Evolutionary conservation across 2,888 invertebrate genomes (phyloP).

Genomic region (Sthenelais limicola): DNA sequence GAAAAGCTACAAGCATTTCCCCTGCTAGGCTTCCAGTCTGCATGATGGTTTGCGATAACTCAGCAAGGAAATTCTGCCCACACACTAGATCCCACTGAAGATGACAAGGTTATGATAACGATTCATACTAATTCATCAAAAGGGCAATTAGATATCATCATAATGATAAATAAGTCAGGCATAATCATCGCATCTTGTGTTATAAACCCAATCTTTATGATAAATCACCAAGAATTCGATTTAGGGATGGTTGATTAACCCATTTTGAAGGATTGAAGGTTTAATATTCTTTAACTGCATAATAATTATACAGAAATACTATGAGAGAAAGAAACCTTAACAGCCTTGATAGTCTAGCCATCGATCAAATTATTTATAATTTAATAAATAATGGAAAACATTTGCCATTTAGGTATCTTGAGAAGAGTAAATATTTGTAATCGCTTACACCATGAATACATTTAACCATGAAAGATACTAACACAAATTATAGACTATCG

Average conservation of each 20-base stretch:
- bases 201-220: too few relatives aligned
- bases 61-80: slow-evolving; percentile 45
- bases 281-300: too few relatives aligned
- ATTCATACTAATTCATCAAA: not conserved
- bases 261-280: too few relatives aligned
- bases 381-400: not conserved
- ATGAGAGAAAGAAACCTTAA: too few relatives aligned
- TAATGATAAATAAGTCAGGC: not conserved
- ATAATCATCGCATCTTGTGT: too few relatives aligned
- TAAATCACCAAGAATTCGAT: too few relatives aligned
- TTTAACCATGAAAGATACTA: not conserved
- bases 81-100: slow-evolving; percentile 50
- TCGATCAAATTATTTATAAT: not conserved
- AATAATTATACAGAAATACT: too few relatives aligned
- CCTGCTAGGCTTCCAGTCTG: slow-evolving; percentile 36
- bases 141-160: not conserved
- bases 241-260: too few relatives aligned
- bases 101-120: not conserved
- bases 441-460: not conserved
- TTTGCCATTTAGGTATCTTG: not conserved
- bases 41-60: slow-evolving; percentile 47
- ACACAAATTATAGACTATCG: slow-evolving; percentile 7
- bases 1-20: not conserved
- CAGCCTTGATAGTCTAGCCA: too few relatives aligned
- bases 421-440: not conserved